Evolutionary conservation across 2,888 invertebrate species (phyloP), one percentile per base, ranked within the genome.

Genomic region (Bombylius major): DNA sequence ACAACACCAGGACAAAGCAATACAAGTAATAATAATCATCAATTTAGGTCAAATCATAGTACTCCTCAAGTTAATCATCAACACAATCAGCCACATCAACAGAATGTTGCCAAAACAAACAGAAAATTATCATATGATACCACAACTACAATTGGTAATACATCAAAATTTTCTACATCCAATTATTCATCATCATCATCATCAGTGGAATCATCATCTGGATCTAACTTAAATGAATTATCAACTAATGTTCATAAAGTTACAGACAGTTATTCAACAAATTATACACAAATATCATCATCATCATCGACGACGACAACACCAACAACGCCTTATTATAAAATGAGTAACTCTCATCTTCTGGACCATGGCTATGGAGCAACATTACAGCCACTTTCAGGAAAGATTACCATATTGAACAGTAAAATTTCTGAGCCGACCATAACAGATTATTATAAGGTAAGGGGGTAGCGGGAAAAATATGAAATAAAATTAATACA

Each of bases 361-460:
- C 79, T 88, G 65, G 90, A 91, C 74, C 90, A 91, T 70, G 89
- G 88, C 65, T 91, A 91, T 76, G 89, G 89, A 63, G 87, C 86
- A 66, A 87, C 88, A 62, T 86, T 88, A 60, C 82, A 84, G 69
- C 81, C 81, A 66, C 83, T 82, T 72, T 79, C 82, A 42, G 63
- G 64, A 39, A 65, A 64, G 59, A 66, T 62, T 51, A 73, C 78
- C 75, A 69, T 78, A 69, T 77, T 65, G 55, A 34, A 79, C 69
- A 78, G 77, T 72, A 77, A 77, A 65, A 62, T 62, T 51, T 59
- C 65, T 55, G 70, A 71, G 58, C 60, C 66, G 34, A 66, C 69
- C 63, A 71, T 73, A 66, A 73, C 74, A 62, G 69, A 71, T 58
- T 75, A 70, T 58, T 74, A 71, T 61, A 74, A 72, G 70, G 75